Conservation (phyloP, 2,888 invertebrate species). For the Opisthograptis luteolata region DNA sequence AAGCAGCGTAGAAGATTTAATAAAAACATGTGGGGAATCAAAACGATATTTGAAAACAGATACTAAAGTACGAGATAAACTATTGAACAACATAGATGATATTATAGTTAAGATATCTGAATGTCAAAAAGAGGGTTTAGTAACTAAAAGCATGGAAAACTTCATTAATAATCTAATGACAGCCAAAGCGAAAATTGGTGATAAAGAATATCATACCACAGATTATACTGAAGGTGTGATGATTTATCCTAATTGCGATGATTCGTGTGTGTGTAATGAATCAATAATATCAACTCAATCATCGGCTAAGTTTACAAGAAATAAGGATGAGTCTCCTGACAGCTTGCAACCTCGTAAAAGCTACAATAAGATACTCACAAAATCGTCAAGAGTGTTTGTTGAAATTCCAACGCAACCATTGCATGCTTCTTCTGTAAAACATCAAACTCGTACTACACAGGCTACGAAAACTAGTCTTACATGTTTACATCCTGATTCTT, state of each 20-base stretch:
- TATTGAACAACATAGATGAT: conserved; percentile 43
- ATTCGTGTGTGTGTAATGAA: neutral
- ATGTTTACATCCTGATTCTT: no score
- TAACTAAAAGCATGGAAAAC: conserved; percentile 41
- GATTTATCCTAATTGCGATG: conserved; percentile 5
- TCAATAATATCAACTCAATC: neutral
- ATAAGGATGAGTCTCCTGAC: no score
- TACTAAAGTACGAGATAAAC: conserved; percentile 30
- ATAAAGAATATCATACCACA: neutral
- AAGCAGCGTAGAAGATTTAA: conserved; percentile 45
- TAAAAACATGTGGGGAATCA: conserved; percentile 49
- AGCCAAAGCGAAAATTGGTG: conserved; percentile 41
- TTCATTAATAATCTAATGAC: conserved; percentile 43
- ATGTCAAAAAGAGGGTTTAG: conserved; percentile 42
- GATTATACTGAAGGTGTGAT: conserved; percentile 6
- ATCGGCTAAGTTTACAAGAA: neutral
- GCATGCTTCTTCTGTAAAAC: no score
- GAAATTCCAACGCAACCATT: no score
- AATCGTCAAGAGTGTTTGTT: no score
- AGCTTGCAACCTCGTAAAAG: no score
- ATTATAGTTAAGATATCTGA: conserved; percentile 43
- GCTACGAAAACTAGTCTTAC: no score
- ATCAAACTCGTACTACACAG: no score
- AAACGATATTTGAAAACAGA: conserved; percentile 35
- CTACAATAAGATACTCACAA: no score